phyloP scores from a whole-genome alignment of 1,140 invertebrate species.

The Micrasema longulum region DNA sequence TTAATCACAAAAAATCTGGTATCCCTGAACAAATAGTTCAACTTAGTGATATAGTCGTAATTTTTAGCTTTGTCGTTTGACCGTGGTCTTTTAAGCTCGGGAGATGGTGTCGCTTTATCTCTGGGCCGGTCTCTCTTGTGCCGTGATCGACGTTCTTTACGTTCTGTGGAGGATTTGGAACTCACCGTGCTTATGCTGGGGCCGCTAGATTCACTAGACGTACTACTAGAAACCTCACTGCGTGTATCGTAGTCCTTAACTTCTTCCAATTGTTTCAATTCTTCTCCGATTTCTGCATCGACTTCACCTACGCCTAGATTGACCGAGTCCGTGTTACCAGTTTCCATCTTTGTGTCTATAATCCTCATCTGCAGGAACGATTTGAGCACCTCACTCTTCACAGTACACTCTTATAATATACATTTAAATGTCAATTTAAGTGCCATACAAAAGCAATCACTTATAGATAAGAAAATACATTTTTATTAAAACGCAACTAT shows the following conservation, averaged over 20 bases:
- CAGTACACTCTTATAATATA: constrained; percentile 26
- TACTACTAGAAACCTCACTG: constrained; percentile 82
- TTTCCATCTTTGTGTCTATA: constrained; percentile 62
- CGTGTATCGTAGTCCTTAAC: constrained; percentile 77
- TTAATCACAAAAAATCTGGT: constrained; percentile 97
- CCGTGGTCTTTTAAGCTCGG: constrained; percentile 63
- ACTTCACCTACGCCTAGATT: constrained; percentile 78
- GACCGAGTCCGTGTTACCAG: constrained; percentile 71
- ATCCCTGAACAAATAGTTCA: constrained; percentile 95
- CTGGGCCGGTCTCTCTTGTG: constrained; percentile 65
- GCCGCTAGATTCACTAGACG: constrained; percentile 75
- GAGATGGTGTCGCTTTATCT: constrained; percentile 59
- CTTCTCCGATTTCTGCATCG: constrained; percentile 78
- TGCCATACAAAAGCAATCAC: too few species aligned
- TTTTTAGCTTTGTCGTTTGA: constrained; percentile 70
- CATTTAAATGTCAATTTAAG: constrained; percentile 14
- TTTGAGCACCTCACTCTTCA: constrained; percentile 19
- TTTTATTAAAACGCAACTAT: constrained; percentile 38
- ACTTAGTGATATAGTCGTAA: constrained; percentile 88
- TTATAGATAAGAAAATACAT: too few species aligned
- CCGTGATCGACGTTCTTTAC: constrained; percentile 66
- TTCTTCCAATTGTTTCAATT: constrained; percentile 75
- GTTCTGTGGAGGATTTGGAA: constrained; percentile 70
- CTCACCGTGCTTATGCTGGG: constrained; percentile 82
- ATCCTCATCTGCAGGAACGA: constrained; percentile 41